Evolutionary conservation across 2,797 vertebrate genomes (phyloP).

Genomic region (Chelonia mydas): DNA sequence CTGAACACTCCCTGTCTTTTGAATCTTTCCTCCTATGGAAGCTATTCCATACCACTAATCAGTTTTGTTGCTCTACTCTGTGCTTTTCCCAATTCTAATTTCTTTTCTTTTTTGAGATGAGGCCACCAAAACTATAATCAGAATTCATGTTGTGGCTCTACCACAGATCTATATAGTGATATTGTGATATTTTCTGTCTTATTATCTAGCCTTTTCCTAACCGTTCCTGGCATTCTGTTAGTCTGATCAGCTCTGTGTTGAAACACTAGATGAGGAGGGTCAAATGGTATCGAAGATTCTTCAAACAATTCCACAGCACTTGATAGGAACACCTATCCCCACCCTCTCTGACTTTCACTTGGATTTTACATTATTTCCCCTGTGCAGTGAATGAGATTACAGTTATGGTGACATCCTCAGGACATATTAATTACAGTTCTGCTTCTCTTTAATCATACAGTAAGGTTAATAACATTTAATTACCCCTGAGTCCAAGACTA

Average conservation of each 20-base stretch:
- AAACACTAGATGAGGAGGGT: background rate
- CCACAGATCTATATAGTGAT: background rate
- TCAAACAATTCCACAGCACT: background rate
- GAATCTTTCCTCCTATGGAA: background rate
- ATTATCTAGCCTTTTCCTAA: background rate
- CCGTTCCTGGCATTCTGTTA: background rate
- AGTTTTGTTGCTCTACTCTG: background rate
- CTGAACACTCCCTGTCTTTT: background rate
- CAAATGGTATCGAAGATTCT: background rate
- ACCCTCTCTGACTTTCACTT: too few relatives aligned
- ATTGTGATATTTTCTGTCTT: background rate
- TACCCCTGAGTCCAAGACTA: background rate
- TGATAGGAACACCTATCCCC: background rate
- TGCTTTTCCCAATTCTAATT: background rate
- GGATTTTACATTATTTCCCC: background rate
- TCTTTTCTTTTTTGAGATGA: background rate
- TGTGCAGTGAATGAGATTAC: background rate
- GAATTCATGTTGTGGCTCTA: background rate
- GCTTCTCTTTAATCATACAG: background rate
- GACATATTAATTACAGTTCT: background rate
- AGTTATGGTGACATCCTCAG: background rate
- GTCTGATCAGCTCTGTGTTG: background rate
- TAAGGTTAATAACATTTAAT: background rate
- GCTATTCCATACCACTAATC: background rate
- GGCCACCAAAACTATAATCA: background rate